Evolutionary conservation across 2,113 vertebrate species (phyloP).

Genomic region (Prunella fulvescens): DNA sequence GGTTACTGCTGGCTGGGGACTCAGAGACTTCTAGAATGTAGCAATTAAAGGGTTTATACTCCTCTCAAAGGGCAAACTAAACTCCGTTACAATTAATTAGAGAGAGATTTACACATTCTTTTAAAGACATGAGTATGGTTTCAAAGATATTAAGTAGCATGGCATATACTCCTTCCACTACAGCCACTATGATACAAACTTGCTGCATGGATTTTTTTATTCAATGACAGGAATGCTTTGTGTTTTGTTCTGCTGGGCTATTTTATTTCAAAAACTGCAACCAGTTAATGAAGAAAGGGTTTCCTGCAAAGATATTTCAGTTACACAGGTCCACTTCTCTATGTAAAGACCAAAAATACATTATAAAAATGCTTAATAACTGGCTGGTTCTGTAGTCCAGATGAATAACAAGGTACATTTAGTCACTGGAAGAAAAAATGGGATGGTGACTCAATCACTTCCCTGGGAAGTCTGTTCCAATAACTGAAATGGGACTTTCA

Average conservation of each 20-base stretch:
- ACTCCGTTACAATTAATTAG: slow-evolving; percentile 19
- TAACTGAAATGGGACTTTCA: background rate
- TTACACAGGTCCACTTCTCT: background rate
- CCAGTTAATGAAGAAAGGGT: background rate
- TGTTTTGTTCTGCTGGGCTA: background rate
- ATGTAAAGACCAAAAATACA: background rate
- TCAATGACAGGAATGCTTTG: background rate
- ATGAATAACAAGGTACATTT: background rate
- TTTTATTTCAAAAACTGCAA: background rate
- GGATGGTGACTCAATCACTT: background rate
- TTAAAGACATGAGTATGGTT: background rate
- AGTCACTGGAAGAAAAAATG: background rate
- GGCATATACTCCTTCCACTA: background rate
- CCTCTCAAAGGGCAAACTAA: slow-evolving; percentile 12
- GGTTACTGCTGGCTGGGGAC: background rate
- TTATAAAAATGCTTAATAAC: background rate
- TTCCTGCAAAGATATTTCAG: background rate
- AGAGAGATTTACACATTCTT: background rate
- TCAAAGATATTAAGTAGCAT: background rate
- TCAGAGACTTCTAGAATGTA: background rate
- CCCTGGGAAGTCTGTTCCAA: background rate
- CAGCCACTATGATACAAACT: background rate
- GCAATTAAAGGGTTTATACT: slow-evolving; percentile 27
- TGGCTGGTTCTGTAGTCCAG: background rate
- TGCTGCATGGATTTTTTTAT: background rate